Percentiles rank a stretch among this genome's conserved stretches.
Evolutionary conservation across 2,113 vertebrate species (phyloP).

Genomic region (Chaetodon trifascialis): DNA sequence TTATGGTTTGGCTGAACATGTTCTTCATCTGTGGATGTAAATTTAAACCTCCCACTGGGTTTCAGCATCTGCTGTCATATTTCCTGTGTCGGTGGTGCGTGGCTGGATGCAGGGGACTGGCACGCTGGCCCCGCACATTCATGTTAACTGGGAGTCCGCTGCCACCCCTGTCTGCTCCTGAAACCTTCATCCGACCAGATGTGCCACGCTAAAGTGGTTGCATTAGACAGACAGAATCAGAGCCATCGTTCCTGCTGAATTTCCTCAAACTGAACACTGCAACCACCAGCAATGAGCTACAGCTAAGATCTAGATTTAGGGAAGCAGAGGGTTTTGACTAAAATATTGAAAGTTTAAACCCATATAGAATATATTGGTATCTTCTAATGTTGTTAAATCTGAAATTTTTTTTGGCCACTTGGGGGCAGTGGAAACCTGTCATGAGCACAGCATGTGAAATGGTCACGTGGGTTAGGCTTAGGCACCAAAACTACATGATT

Average conservation of each 20-base stretch:
- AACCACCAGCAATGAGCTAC: slow-evolving; percentile 5
- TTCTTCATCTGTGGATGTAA: background rate
- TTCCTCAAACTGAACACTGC: slow-evolving; percentile 10
- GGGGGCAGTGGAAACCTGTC: no score
- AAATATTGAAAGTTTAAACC: background rate
- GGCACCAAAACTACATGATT: no score
- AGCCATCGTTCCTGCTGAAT: slow-evolving; percentile 19
- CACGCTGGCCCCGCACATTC: slow-evolving; percentile 20
- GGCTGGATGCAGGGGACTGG: slow-evolving; percentile 35
- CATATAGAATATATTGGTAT: no score
- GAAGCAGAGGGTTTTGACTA: background rate
- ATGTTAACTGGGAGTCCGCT: slow-evolving; percentile 55
- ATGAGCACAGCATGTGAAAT: no score
- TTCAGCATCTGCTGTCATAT: slow-evolving; percentile 26
- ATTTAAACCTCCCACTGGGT: background rate
- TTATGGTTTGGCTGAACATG: slow-evolving; percentile 1
- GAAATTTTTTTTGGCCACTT: background rate
- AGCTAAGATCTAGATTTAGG: background rate
- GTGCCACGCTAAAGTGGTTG: slow-evolving; percentile 26
- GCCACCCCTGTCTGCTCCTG: slow-evolving; percentile 47
- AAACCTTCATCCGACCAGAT: slow-evolving; percentile 52
- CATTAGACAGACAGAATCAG: slow-evolving; percentile 32
- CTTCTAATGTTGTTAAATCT: background rate
- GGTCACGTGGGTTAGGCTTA: no score
- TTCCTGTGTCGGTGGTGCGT: slow-evolving; percentile 8